Evolutionary conservation across 2,888 invertebrate genomes (phyloP).

Genomic region (Fissipunctia ypsillon): DNA sequence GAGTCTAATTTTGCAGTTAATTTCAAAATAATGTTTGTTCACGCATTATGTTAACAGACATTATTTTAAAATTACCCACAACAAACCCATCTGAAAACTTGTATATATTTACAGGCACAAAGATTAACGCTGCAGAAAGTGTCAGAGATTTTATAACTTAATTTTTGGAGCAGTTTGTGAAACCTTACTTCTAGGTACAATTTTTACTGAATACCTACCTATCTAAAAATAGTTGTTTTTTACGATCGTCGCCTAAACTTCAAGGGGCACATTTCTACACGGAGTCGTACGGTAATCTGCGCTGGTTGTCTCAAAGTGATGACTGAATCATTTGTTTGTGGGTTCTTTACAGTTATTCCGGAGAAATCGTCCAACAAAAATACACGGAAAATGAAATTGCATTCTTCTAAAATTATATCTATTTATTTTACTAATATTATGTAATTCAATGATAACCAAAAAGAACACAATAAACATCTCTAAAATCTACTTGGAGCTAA

Average conservation of each 20-base stretch:
- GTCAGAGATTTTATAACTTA: not conserved
- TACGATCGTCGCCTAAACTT: not conserved
- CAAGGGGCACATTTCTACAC: conserved; percentile 17
- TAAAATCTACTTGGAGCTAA: not conserved
- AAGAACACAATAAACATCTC: not conserved
- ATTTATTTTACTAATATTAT: conserved; percentile 13
- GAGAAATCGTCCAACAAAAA: not conserved
- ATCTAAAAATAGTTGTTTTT: not conserved
- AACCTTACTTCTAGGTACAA: not conserved
- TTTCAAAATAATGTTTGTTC: too few relatives aligned
- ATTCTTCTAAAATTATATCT: not conserved
- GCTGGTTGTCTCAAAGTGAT: conserved; percentile 39
- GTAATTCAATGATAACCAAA: not conserved
- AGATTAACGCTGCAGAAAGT: not conserved
- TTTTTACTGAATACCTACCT: not conserved
- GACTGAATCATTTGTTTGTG: conserved; percentile 12
- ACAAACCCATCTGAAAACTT: not conserved
- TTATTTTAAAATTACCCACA: too few relatives aligned
- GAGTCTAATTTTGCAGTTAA: not conserved
- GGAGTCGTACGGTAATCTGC: conserved; percentile 9
- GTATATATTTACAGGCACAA: not conserved
- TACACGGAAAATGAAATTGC: not conserved
- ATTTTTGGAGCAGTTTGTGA: not conserved
- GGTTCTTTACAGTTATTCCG: not conserved
- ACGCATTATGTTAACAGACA: not conserved